Conservation (phyloP, 2,797 vertebrate genomes). For the Melanotaenia trifasciata region DNA sequence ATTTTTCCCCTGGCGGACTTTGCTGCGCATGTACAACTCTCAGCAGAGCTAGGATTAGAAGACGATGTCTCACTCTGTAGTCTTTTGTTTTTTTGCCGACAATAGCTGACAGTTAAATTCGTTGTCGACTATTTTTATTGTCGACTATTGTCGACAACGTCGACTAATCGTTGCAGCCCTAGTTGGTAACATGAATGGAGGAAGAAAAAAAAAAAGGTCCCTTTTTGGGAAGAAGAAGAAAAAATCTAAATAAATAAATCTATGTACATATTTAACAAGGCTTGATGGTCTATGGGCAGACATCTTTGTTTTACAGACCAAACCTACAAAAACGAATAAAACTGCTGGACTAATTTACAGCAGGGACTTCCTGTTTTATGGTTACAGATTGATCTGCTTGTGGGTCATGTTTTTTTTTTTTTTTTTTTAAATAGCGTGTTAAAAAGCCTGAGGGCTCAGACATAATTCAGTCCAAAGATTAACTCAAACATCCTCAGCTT, state of each 20-base stretch:
- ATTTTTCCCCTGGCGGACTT: no score
- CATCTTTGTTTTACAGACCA: not conserved
- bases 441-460: not conserved
- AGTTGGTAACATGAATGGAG: no score
- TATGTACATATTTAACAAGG: not conserved
- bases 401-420: constrained; percentile 1
- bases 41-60: no score
- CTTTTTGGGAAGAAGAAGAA: no score
- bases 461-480: constrained; percentile 26
- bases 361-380: not conserved
- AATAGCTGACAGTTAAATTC: no score
- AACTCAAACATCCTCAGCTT: constrained; percentile 33
- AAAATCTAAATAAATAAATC: not conserved
- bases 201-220: no score
- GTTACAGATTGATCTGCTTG: not conserved
- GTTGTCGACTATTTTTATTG: no score
- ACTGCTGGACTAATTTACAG: not conserved
- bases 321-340: not conserved
- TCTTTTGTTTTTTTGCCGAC: no score
- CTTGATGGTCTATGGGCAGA: not conserved
- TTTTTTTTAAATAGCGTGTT: not conserved
- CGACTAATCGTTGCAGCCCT: no score
- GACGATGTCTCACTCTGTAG: no score
- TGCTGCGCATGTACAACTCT: no score
- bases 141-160: no score